Percentiles rank a stretch among this genome's conserved stretches.
These are phyloP conservation scores for Pantherophis vulpinus DNA, from an alignment of 2,797 vertebrate genomes.

Conservation along the genomic window DNA sequence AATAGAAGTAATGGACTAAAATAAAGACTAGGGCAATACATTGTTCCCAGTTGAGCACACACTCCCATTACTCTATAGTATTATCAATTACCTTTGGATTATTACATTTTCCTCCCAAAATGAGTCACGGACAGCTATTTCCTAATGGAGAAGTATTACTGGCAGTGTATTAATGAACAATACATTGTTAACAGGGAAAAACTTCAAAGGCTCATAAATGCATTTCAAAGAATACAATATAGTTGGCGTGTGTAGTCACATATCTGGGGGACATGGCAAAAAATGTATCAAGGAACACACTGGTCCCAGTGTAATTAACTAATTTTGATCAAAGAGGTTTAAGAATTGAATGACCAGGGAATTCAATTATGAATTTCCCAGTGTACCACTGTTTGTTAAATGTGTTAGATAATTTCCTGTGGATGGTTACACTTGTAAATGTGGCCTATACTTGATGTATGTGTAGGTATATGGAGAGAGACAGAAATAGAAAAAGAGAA, in stretches of 20 bases:
- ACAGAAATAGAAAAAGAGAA: background rate
- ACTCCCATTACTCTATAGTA: conserved; percentile 33
- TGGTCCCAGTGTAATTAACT: conserved; percentile 63
- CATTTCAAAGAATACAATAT: conserved; percentile 67
- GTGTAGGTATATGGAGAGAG: background rate
- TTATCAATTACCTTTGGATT: conserved; percentile 63
- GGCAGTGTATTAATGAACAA: conserved; percentile 70
- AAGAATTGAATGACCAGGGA: conserved; percentile 66
- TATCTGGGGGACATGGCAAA: conserved; percentile 62
- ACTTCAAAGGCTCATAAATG: conserved; percentile 66
- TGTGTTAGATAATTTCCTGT: conserved; percentile 32
- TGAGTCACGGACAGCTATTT: conserved; percentile 57
- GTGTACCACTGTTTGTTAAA: conserved; percentile 52
- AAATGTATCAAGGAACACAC: conserved; percentile 60
- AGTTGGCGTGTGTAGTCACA: conserved; percentile 36
- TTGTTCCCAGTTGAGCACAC: conserved; percentile 31
- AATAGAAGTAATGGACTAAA: conserved; percentile 16
- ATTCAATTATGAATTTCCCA: conserved; percentile 65
- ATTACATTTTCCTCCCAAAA: conserved; percentile 51
- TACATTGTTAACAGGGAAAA: conserved; percentile 65
- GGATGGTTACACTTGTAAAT: conserved; percentile 38
- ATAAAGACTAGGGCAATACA: background rate
- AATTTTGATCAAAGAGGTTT: conserved; percentile 68
- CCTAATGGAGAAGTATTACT: conserved; percentile 65
- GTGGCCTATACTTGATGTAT: conserved; percentile 18